Base-by-base conservation (phyloP, 92 coral and sea anemone genomes). In the Actinernus sp. region DNA sequence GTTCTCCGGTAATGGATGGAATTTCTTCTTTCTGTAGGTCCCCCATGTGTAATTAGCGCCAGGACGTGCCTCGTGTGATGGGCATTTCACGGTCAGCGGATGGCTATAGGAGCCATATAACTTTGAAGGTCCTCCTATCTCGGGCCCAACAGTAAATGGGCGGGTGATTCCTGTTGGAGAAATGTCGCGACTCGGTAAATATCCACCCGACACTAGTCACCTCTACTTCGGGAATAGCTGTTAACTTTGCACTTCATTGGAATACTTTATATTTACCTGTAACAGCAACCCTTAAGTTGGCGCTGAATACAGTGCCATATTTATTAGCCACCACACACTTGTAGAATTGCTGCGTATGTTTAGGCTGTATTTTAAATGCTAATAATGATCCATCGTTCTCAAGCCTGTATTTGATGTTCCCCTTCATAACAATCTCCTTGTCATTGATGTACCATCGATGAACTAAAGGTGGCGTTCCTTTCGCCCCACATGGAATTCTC, bases 301-400 rank as follows among this genome's bases (percentile, higher is more conserved):
- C 39, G 26, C 82, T 82, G 49, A 82, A 82, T 1, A 68, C 83
- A 14, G 64, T 55, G 0, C 76, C 76, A 68, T 53, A 55, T 10
- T 27, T 7, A 32, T 68, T 68, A 68, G 63, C 55, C 26, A 68
- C 76, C 0, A 55, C 49, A 43, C 76, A 41, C 52, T 60, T 49
- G 20, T 27, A 60, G 4, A 10, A 2, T 14, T 27, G 49, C 12
- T 0, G 19, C 3, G 0, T 8, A 1, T 10, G 2, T 3, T 12
- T 25, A 0, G 1, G 4, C 36, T 36, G 26, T 13, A 24, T 20
- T 4, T 36, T 21, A 1, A 3, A 0, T 34, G 28, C 43, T 3
- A 60, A 11, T 2, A 60, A 34, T 4, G 29, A 1, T 2, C 67
- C 67, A 1, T 60, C 67, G 13, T 4, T 18, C n/a, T 20, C 40